Evolutionary conservation across 2,113 vertebrate species (phyloP).

Genomic region (Phasianus colchicus): DNA sequence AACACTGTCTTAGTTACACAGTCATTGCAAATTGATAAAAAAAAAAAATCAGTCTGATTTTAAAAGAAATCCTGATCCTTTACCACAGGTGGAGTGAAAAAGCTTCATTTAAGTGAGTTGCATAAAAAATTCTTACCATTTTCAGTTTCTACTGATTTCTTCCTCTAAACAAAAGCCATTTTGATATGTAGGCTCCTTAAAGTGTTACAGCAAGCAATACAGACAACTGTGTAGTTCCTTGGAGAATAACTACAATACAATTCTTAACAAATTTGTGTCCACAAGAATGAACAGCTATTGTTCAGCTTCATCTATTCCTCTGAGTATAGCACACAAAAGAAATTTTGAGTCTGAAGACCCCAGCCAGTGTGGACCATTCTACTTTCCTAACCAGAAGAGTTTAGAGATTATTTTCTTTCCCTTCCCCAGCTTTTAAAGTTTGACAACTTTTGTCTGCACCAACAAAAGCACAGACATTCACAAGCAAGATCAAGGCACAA

Average conservation of each 20-base stretch:
- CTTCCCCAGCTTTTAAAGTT: not conserved
- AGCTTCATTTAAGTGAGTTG: not conserved
- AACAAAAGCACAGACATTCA: conserved; percentile 6
- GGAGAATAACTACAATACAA: not conserved
- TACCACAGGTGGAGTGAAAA: not conserved
- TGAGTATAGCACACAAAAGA: not conserved
- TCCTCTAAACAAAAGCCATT: not conserved
- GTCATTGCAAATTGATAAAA: not conserved
- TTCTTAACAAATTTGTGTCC: not conserved
- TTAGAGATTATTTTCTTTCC: not conserved
- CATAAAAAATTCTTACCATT: not conserved
- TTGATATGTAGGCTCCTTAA: not conserved
- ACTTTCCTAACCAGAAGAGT: not conserved
- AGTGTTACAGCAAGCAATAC: not conserved
- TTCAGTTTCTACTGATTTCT: not conserved
- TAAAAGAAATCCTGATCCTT: not conserved
- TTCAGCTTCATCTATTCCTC: not conserved
- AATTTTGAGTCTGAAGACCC: not conserved
- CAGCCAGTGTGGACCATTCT: not conserved
- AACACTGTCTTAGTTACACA: not conserved
- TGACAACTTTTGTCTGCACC: conserved; percentile 1
- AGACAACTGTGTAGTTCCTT: not conserved
- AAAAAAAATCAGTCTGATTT: not conserved
- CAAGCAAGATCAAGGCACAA: conserved; percentile 30
- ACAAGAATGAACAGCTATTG: not conserved